Base-by-base conservation (phyloP, 2,888 invertebrate species). In the Teleogryllus oceanicus region DNA sequence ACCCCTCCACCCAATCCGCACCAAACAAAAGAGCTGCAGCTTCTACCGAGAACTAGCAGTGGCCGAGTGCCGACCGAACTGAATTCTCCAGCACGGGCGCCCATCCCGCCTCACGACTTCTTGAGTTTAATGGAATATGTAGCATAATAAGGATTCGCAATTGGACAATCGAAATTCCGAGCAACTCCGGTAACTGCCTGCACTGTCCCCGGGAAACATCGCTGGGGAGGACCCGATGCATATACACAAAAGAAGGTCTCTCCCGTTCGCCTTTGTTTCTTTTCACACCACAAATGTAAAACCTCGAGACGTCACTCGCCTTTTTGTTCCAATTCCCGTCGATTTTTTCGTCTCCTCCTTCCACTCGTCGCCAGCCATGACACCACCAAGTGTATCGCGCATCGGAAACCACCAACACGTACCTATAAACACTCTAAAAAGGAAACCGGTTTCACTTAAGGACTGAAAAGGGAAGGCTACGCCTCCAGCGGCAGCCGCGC, bases 341-440 rank as follows among this genome's bases (percentile, higher is more conserved):
- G 16, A 21, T 49, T 50, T 21, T 49, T 21, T 50, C 12, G 77
- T 21, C 18, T 20, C 21, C 21, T 18, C 21, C 50, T 62, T 49
- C 20, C 21, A 37, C 76, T 76, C 20, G 79, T 24, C 62, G 49
- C 76, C 51, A 79, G 76, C 76, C 62, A 77, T 75, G 79, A 79
- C 79, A 77, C 79, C 76, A 62, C 74, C 18, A 49, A 77, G 62
- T 62, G 62, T 62, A 62, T 62, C 62, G 62, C 62, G 77, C 77
- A 77, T 77, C 77, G 77, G n/a, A 79, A 76, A 75, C 76, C 79
- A 76, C 79, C 62, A 79, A 78, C 78, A 79, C 79, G 75, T 79
- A 75, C 74, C 79, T 79, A 79, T 75, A 75, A 79, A 79, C 79
- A 79, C 79, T 79, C 77, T 79, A 77, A 79, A 79, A 79, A 79